Evolutionary conservation across 2,113 vertebrate species (phyloP), one percentile per base, ranked within the genome.

Genomic region (Xiphophorus hellerii): DNA sequence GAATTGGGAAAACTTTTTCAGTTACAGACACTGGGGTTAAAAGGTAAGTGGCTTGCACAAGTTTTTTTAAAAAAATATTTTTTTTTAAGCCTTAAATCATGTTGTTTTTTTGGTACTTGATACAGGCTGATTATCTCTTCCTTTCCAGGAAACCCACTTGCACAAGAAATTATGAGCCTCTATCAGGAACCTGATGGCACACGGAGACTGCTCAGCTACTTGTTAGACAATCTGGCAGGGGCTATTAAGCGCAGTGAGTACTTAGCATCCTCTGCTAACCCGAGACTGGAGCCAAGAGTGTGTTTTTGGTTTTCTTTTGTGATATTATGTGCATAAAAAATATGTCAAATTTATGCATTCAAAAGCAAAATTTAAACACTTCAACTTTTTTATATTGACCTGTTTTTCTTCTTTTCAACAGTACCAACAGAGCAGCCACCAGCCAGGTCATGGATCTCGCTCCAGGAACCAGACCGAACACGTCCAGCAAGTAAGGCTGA

Each of bases 1-100:
- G 97, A 99, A 94, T 96, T 99, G 96, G 97, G 97, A 91, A 99
- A 99, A 96, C 96, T 99, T 91, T 99, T 99, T 97, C 97, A 99
- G 94, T 97, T 99, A 95, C 97, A 99, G 95, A 99, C 97, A 88
- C 95, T 99, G 96, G 96, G 97, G 93, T 96, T 99, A 91, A 99
- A 98, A 99, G 97, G 97, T 99, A 94, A 90, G 95, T 90, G 74
- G 69, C 74, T 60, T 30, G 25, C 80, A 42, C 69, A 67, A 1
- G 58, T 28, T 48, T n/a, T 76, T 78, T n/a, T n/a, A n/a, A n/a
- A n/a, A n/a, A n/a, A n/a, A n/a, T 71, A 63, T 81, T 84, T 13
- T 20, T 25, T 9, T 51, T 51, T 30, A 51, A 48, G 14, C 44
- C 25, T 11, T 58, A 84, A 73, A 82, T 84, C 35, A 74, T 63